Conservation (phyloP, 2,888 invertebrate species). For the Andrena minutula region DNA sequence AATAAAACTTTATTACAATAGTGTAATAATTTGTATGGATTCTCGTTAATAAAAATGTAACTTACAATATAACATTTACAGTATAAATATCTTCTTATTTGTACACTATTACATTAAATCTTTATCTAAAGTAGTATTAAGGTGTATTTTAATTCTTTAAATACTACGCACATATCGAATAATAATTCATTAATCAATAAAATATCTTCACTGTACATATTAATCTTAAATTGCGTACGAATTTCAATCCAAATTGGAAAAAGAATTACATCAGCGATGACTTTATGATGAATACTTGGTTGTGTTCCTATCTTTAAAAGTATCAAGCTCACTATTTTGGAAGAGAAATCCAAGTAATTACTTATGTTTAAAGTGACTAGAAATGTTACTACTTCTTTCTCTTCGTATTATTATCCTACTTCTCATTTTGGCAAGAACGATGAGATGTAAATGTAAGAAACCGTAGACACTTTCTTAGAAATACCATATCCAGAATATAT, state of each 20-base stretch:
- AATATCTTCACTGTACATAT: conserved; percentile 57
- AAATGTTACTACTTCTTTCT: conserved; percentile 73
- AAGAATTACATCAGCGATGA: conserved; percentile 58
- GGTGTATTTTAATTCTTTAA: conserved; percentile 45
- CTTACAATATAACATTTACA: conserved; percentile 48
- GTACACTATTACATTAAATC: conserved; percentile 35
- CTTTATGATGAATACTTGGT: conserved; percentile 46
- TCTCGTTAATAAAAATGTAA: conserved; percentile 54
- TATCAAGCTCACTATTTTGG: conserved; percentile 71
- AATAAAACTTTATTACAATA: conserved; percentile 42
- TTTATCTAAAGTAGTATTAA: conserved; percentile 48
- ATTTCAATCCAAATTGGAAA: conserved; percentile 64
- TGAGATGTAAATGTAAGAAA: conserved; percentile 82
- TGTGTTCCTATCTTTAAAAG: conserved; percentile 51
- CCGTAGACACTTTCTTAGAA: conserved; percentile 73
- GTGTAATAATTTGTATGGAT: conserved; percentile 54
- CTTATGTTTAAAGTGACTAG: conserved; percentile 79
- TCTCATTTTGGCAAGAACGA: conserved; percentile 78
- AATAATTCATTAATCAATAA: conserved; percentile 55
- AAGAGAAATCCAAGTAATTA: conserved; percentile 66
- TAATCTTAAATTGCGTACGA: conserved; percentile 53
- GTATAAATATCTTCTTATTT: conserved; percentile 45
- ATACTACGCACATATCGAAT: conserved; percentile 39
- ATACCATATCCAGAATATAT: conserved; percentile 68
- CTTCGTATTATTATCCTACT: conserved; percentile 52